phyloP scores from a whole-genome alignment of 2,888 invertebrate genomes.

The Fragum fragum region DNA sequence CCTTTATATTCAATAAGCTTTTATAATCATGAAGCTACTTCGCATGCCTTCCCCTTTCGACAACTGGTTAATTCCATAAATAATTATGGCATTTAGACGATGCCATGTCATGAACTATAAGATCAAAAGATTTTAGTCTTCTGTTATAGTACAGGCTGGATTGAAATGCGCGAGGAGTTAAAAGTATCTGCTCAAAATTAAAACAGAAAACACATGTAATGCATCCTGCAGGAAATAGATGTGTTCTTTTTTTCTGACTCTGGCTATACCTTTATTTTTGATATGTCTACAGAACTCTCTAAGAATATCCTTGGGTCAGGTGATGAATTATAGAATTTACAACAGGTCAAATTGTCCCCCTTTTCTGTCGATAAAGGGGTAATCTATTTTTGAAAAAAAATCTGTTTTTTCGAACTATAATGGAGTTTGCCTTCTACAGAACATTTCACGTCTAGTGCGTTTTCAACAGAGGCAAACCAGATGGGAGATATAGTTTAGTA shows the following conservation, averaged over 20 bases:
- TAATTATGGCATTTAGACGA: constrained; percentile 34
- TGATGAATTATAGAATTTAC: constrained; percentile 17
- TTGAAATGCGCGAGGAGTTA: constrained; percentile 36
- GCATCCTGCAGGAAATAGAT: background rate
- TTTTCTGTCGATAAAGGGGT: constrained; percentile 54
- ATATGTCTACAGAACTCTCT: constrained; percentile 37
- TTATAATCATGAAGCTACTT: constrained; percentile 45
- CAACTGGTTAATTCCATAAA: constrained; percentile 52
- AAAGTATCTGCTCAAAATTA: too few relatives aligned
- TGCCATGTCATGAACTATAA: constrained; percentile 45
- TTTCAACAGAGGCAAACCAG: constrained; percentile 44
- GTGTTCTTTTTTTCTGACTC: constrained; percentile 44
- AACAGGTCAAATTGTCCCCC: constrained; percentile 60
- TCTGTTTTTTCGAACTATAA: constrained; percentile 38
- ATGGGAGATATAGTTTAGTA: constrained; percentile 44
- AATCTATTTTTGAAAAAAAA: constrained; percentile 50
- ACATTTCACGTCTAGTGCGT: constrained; percentile 61
- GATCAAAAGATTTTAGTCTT: constrained; percentile 37
- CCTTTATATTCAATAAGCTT: constrained; percentile 12
- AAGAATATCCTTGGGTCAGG: background rate
- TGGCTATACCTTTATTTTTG: constrained; percentile 26
- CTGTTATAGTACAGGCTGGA: constrained; percentile 32
- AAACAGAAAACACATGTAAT: constrained; percentile 39
- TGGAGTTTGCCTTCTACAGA: constrained; percentile 10
- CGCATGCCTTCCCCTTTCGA: constrained; percentile 38